Conservation (phyloP, 1,140 invertebrate genomes). For the Trinorchestia longiramus region DNA sequence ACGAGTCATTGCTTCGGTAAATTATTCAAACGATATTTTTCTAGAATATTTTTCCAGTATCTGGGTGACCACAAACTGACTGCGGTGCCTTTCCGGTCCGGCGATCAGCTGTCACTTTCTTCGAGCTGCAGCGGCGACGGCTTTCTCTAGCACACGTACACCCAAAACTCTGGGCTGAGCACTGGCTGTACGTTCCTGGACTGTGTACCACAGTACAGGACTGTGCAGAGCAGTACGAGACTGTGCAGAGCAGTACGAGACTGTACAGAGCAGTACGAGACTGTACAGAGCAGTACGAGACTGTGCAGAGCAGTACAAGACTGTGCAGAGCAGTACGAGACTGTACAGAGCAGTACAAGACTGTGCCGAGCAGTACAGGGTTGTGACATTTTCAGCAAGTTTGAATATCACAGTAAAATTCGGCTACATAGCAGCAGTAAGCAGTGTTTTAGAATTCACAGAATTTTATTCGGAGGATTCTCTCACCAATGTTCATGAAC, state of each 20-base stretch:
- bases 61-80: background rate
- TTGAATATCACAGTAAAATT: too few species aligned
- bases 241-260: background rate
- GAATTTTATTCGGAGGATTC: too few species aligned
- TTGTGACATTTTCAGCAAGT: too few species aligned
- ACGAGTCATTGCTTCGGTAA: background rate
- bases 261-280: too few species aligned
- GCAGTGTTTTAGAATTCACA: too few species aligned
- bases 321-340: background rate
- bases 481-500: too few species aligned
- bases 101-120: background rate
- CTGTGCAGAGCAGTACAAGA: background rate
- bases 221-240: background rate
- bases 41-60: background rate
- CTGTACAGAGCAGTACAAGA: background rate
- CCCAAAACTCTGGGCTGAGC: too few species aligned
- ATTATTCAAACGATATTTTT: background rate
- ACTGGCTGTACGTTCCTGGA: too few species aligned
- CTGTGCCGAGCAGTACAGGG: background rate
- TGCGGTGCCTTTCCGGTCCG: background rate
- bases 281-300: background rate
- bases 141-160: background rate
- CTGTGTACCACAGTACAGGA: too few species aligned
- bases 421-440: too few species aligned
- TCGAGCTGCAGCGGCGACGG: background rate